A percentile compares a stretch with the other conserved stretches of the same genome.
These are phyloP conservation scores for Cryptophagus acutangulus DNA, from an alignment of 2,888 invertebrate species.

Conservation along the genomic window DNA sequence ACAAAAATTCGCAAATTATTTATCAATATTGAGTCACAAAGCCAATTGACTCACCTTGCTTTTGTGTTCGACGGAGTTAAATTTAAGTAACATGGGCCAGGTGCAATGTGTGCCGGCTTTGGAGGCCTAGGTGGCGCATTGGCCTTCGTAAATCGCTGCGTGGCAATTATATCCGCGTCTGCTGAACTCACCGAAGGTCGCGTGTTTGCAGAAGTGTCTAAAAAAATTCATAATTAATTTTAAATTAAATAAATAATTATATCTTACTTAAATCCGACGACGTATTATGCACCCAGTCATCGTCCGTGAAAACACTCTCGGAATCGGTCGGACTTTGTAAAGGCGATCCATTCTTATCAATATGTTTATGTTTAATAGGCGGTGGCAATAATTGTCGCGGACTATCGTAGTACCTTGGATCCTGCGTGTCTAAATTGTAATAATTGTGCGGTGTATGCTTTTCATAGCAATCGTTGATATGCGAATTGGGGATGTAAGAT, in stretches of 20 bases:
- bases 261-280: slow-evolving; percentile 41
- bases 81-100: slow-evolving; percentile 27
- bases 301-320: slow-evolving; percentile 65
- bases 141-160: slow-evolving; percentile 54
- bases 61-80: slow-evolving; percentile 26
- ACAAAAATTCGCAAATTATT: too few species aligned
- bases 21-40: too few species aligned
- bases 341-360: slow-evolving; percentile 44
- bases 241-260: slow-evolving; percentile 3
- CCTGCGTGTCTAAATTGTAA: slow-evolving; percentile 45
- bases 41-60: too few species aligned
- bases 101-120: slow-evolving; percentile 53
- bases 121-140: slow-evolving; percentile 67
- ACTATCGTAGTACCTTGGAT: slow-evolving; percentile 55
- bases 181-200: slow-evolving; percentile 56
- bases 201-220: slow-evolving; percentile 38
- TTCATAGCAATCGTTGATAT: slow-evolving; percentile 35
- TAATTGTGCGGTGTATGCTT: slow-evolving; percentile 35
- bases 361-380: slow-evolving; percentile 32
- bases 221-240: slow-evolving; percentile 4
- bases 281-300: slow-evolving; percentile 58
- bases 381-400: slow-evolving; percentile 38
- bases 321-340: slow-evolving; percentile 61
- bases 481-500: slow-evolving; percentile 23
- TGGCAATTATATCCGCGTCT: slow-evolving; percentile 54